Conservation (phyloP, 2,797 vertebrate genomes). For the Galago senegalensis region DNA sequence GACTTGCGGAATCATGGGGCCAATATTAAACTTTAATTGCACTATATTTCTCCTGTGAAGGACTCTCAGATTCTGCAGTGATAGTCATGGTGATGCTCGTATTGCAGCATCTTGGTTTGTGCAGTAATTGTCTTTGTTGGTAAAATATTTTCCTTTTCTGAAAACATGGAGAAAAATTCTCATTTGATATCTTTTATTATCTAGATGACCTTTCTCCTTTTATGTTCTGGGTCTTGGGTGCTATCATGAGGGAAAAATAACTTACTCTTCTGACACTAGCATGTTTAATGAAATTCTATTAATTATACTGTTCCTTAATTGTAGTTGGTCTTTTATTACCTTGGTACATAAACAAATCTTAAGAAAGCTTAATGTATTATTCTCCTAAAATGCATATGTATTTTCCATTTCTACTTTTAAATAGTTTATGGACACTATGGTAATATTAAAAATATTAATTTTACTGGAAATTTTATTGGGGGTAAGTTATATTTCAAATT, state of each 20-base stretch:
- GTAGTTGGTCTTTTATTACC: background rate
- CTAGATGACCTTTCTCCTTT: background rate
- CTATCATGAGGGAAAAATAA: background rate
- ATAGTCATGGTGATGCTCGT: background rate
- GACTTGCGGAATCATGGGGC: background rate
- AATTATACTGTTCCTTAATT: background rate
- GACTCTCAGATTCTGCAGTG: background rate
- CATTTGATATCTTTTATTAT: background rate
- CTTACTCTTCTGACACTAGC: background rate
- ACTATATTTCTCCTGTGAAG: background rate
- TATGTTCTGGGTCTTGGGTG: background rate
- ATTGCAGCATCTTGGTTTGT: background rate
- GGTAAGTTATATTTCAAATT: slow-evolving; percentile 15
- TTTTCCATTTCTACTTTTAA: background rate
- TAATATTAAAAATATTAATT: slow-evolving; percentile 18
- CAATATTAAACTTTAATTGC: background rate
- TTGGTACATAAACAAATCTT: background rate
- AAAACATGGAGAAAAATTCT: background rate
- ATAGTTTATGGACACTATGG: background rate
- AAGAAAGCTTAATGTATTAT: background rate
- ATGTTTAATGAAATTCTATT: background rate
- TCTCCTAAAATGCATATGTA: background rate
- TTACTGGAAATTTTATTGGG: background rate
- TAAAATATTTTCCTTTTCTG: slow-evolving; percentile 19
- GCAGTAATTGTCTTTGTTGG: background rate